phyloP scores from a whole-genome alignment of 2,113 vertebrate species.

The Edolisoma coerulescens region DNA sequence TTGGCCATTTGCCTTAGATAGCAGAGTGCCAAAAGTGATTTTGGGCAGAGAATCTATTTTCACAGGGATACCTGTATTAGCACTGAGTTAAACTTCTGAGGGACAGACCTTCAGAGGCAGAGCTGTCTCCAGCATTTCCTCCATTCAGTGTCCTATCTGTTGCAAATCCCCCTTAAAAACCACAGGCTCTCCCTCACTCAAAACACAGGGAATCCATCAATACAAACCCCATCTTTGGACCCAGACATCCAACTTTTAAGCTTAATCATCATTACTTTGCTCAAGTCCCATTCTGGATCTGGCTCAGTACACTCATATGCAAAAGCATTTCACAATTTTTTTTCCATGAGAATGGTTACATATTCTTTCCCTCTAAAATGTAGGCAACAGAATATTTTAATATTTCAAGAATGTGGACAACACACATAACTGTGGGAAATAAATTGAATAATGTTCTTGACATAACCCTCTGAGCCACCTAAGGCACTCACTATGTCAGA shows the following conservation, averaged over 20 bases:
- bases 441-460: background rate
- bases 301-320: background rate
- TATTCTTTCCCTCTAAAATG: background rate
- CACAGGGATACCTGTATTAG: background rate
- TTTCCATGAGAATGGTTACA: rapidly evolving
- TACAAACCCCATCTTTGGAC: background rate
- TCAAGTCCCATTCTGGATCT: background rate
- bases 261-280: background rate
- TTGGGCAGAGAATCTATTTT: background rate
- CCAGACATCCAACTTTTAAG: background rate
- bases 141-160: background rate
- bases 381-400: background rate
- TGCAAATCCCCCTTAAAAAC: background rate
- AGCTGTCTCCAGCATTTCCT: background rate
- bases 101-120: background rate
- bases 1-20: background rate
- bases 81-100: background rate
- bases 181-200: background rate
- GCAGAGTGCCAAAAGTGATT: background rate
- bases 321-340: background rate
- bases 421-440: background rate
- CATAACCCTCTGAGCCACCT: background rate
- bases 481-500: background rate
- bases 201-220: background rate
- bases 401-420: background rate